These are phyloP conservation scores for Drymonia ruficornis DNA, from an alignment of 2,888 invertebrate species.

Conservation along the genomic window DNA sequence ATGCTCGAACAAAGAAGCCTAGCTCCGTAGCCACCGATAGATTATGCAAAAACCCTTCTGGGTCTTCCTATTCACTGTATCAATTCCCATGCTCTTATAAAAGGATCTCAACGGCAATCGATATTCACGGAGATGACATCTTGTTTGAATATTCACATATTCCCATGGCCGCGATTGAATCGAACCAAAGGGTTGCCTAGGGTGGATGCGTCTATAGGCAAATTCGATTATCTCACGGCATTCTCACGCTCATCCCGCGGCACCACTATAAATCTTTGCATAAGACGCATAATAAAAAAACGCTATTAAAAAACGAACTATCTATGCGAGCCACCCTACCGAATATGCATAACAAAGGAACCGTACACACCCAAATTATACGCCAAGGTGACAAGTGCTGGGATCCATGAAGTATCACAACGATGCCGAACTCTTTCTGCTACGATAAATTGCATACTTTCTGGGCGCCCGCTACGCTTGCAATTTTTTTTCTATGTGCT, in stretches of 20 bases:
- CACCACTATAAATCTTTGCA: slow-evolving; percentile 82
- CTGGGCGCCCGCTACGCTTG: slow-evolving; percentile 56
- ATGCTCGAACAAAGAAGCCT: slow-evolving; percentile 66
- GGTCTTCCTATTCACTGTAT: slow-evolving; percentile 80
- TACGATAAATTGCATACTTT: slow-evolving; percentile 59
- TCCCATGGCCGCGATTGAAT: slow-evolving; percentile 74
- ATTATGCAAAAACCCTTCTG: slow-evolving; percentile 79
- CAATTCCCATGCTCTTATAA: slow-evolving; percentile 79
- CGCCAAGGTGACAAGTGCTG: slow-evolving; percentile 80
- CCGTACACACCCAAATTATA: slow-evolving; percentile 81
- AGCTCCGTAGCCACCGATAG: slow-evolving; percentile 66
- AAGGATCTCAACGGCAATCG: slow-evolving; percentile 78
- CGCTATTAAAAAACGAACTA: slow-evolving; percentile 80
- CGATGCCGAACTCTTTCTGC: slow-evolving; percentile 35
- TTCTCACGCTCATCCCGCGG: slow-evolving; percentile 82
- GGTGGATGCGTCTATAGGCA: slow-evolving; percentile 80
- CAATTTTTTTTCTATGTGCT: slow-evolving; percentile 67
- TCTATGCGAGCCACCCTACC: slow-evolving; percentile 74
- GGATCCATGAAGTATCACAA: slow-evolving; percentile 57
- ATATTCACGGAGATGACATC: slow-evolving; percentile 84
- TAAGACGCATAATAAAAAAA: slow-evolving; percentile 75
- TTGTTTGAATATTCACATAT: slow-evolving; percentile 83
- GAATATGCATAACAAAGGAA: slow-evolving; percentile 79
- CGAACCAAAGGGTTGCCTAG: slow-evolving; percentile 72
- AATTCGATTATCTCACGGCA: slow-evolving; percentile 82